These are phyloP conservation scores for Panthera uncia DNA, from an alignment of 2,113 vertebrate genomes.

Conservation along the genomic window DNA sequence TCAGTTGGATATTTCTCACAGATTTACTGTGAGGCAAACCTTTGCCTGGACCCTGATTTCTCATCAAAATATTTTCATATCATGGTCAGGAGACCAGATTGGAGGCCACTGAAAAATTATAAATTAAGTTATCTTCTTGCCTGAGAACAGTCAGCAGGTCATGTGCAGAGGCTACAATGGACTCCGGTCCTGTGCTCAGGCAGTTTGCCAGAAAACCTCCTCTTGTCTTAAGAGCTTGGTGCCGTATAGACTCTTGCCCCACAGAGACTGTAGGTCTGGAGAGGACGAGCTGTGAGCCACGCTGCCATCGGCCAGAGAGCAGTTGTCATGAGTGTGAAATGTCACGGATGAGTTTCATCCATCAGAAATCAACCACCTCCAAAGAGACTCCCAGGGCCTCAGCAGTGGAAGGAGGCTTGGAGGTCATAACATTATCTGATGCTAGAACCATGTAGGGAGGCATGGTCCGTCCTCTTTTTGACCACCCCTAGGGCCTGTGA, in stretches of 20 bases:
- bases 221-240: not conserved
- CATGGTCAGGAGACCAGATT: not conserved
- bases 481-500: not conserved
- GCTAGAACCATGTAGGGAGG: not conserved
- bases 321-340: not conserved
- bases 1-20: not conserved
- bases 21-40: not conserved
- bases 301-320: not conserved
- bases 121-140: not conserved
- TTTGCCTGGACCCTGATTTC: not conserved
- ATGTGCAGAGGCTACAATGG: no score
- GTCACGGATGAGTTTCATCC: no score
- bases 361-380: not conserved
- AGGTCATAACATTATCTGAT: fast-evolving
- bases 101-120: not conserved
- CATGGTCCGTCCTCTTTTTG: not conserved
- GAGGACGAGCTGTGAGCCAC: no score
- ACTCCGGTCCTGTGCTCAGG: not conserved
- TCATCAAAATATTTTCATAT: not conserved
- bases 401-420: not conserved
- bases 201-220: not conserved
- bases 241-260: not conserved
- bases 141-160: not conserved
- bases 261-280: not conserved
- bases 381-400: not conserved